Evolutionary conservation across 1,140 invertebrate species (phyloP).

Genomic region (Patella vulgata): DNA sequence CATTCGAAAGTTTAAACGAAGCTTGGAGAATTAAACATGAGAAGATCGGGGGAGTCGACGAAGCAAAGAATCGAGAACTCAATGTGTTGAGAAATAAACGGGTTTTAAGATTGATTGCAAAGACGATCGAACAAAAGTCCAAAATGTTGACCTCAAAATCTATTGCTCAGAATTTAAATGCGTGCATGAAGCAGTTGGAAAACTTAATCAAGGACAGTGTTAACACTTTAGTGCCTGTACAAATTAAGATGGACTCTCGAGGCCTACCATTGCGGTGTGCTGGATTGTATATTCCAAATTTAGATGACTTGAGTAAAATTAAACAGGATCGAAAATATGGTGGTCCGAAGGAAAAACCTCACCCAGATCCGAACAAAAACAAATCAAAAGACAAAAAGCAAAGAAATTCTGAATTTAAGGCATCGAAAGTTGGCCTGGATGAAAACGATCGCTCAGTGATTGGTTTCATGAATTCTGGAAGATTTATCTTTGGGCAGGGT

Average conservation of each 20-base stretch:
- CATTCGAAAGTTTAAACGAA: constrained; percentile 66
- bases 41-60: constrained; percentile 2
- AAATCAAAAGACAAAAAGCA: constrained; percentile 66
- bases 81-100: constrained; percentile 37
- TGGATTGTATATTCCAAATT: constrained; percentile 68
- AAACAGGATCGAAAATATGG: constrained; percentile 56
- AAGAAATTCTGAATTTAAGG: constrained; percentile 9
- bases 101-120: constrained; percentile 11
- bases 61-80: constrained; percentile 14
- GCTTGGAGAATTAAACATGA: constrained; percentile 61
- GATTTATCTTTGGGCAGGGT: constrained; percentile 73
- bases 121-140: constrained; percentile 9
- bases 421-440: constrained; percentile 17
- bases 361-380: constrained; percentile 71
- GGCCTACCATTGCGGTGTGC: constrained; percentile 51
- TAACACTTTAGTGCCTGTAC: constrained; percentile 66
- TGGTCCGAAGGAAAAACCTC: constrained; percentile 71
- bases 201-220: constrained; percentile 66
- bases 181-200: neutral
- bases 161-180: neutral
- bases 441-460: constrained; percentile 71
- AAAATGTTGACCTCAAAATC: neutral
- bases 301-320: constrained; percentile 69
- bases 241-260: constrained; percentile 38
- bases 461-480: constrained; percentile 78